These are phyloP conservation scores for Theristicus caerulescens DNA, from an alignment of 2,113 vertebrate species.

Conservation along the genomic window DNA sequence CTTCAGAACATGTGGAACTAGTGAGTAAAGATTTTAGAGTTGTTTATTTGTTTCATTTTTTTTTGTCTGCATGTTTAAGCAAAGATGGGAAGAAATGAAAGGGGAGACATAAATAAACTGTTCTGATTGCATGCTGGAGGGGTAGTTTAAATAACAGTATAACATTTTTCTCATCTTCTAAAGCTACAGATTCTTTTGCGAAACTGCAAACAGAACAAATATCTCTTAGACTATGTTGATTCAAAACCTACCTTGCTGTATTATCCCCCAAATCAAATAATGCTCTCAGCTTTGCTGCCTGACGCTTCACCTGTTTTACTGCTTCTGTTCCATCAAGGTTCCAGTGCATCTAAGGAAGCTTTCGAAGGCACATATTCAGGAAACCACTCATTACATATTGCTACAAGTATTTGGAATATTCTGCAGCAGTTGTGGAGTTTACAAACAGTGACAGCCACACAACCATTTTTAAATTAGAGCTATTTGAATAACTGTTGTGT, in stretches of 20 bases:
- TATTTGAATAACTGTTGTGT: neutral
- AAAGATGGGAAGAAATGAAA: neutral
- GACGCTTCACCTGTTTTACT: neutral
- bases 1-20: neutral
- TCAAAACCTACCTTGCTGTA: neutral
- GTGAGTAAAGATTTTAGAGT: neutral
- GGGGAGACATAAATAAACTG: neutral
- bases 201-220: neutral
- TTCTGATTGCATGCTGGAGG: neutral
- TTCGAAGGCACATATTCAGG: neutral
- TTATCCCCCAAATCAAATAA: neutral
- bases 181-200: neutral
- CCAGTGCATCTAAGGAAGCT: neutral
- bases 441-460: neutral
- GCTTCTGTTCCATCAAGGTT: neutral
- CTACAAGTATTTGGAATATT: neutral
- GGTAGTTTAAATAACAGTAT: neutral
- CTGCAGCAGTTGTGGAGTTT: neutral
- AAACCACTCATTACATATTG: neutral
- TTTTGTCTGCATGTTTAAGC: neutral
- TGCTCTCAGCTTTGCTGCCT: neutral
- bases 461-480: neutral
- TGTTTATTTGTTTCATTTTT: slow-evolving; percentile 13
- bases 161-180: neutral
- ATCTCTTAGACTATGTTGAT: neutral